Percentiles rank a stretch among this genome's conserved stretches.
Evolutionary conservation across 1,140 invertebrate genomes (phyloP).

Genomic region (Bilobella aurantiaca): DNA sequence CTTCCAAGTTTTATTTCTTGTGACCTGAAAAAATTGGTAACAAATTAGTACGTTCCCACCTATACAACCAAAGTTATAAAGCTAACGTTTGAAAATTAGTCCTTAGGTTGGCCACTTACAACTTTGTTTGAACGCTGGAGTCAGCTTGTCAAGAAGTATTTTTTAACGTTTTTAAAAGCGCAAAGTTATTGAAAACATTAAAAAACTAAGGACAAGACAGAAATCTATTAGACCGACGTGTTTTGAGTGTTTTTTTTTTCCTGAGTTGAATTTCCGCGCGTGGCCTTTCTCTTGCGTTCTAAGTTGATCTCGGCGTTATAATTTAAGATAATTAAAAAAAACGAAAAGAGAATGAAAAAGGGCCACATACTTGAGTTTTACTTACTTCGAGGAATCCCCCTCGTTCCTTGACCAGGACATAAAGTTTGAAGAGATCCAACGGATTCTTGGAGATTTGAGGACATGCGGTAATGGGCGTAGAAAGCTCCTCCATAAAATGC

Average conservation of each 20-base stretch:
- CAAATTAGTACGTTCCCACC: too few species aligned
- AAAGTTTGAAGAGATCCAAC: conserved; percentile 91
- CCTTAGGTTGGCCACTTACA: too few species aligned
- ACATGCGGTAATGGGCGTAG: conserved; percentile 83
- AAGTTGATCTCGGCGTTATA: neutral
- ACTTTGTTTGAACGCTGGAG: too few species aligned
- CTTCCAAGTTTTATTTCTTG: conserved; percentile 96
- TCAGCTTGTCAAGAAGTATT: too few species aligned
- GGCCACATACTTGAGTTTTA: neutral
- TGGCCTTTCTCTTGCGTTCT: neutral
- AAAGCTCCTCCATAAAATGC: conserved; percentile 83
- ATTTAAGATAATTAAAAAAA: neutral
- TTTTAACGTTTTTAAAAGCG: too few species aligned
- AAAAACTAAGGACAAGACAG: too few species aligned
- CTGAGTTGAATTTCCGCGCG: too few species aligned
- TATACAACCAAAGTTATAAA: neutral
- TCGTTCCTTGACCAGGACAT: conserved; percentile 85
- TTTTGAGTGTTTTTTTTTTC: too few species aligned
- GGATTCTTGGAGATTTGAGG: conserved; percentile 96
- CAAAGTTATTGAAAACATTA: too few species aligned
- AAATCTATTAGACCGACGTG: too few species aligned
- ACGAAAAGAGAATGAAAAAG: conserved; percentile 8
- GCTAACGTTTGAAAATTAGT: too few species aligned
- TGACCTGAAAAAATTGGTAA: conserved; percentile 57
- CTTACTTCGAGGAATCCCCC: conserved; percentile 92